Evolutionary conservation across 2,797 vertebrate species (phyloP).

Genomic region (Takifugu ocellatus): DNA sequence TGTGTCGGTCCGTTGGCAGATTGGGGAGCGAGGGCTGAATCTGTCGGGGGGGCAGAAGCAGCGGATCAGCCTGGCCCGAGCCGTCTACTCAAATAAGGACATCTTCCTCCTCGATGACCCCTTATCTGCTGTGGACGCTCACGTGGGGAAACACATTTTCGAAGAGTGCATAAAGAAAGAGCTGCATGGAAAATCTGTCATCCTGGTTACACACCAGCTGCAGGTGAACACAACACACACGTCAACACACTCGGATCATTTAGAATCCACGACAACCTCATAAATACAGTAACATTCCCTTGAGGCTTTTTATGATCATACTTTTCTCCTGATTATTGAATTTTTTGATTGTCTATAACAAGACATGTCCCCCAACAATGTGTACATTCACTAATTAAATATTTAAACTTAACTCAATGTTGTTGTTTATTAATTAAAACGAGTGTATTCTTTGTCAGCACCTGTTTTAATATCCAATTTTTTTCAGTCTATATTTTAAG

Average conservation of each 20-base stretch:
- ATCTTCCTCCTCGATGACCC: slow-evolving; percentile 81
- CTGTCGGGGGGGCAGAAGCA: slow-evolving; percentile 84
- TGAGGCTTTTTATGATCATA: no score
- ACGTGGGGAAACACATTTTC: slow-evolving; percentile 80
- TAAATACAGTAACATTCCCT: no score
- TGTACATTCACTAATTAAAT: neutral
- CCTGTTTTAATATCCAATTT: no score
- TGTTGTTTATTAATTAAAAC: no score
- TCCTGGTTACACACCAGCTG: slow-evolving; percentile 79
- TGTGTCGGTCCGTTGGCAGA: slow-evolving; percentile 58
- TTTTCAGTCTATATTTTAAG: no score
- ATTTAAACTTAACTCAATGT: neutral
- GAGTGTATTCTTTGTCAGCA: no score
- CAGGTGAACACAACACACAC: slow-evolving; percentile 62
- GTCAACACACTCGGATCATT: neutral
- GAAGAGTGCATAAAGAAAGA: slow-evolving; percentile 77
- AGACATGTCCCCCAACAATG: no score
- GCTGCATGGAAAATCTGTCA: slow-evolving; percentile 72
- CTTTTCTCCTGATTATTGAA: neutral
- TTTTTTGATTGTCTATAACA: no score
- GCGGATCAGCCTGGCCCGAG: slow-evolving; percentile 78
- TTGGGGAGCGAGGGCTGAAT: slow-evolving; percentile 78
- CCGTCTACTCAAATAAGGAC: slow-evolving; percentile 75
- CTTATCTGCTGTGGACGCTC: slow-evolving; percentile 78
- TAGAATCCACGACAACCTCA: neutral